phyloP scores from a whole-genome alignment of 2,797 vertebrate species.

The Gallinago stenura region DNA sequence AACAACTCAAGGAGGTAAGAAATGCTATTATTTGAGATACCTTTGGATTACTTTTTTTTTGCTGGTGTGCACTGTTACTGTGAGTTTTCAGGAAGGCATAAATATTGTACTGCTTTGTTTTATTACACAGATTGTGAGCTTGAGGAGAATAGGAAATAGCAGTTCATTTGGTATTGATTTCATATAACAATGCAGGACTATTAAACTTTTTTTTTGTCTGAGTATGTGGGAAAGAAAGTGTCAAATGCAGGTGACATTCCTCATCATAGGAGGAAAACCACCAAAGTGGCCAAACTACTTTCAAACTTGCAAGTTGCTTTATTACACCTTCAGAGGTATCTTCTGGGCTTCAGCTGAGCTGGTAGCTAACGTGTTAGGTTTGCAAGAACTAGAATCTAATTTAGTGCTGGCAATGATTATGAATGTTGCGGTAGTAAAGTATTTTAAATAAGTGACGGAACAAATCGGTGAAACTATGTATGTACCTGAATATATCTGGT shows the following conservation, averaged over 20 bases:
- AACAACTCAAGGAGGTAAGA: constrained; percentile 97
- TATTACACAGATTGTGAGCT: not conserved
- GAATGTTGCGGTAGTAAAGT: not conserved
- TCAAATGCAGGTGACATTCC: not conserved
- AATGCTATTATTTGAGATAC: not conserved
- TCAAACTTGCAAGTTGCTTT: not conserved
- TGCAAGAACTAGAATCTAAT: not conserved
- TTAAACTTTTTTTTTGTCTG: not conserved
- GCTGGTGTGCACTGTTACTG: not conserved
- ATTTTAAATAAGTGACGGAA: not conserved
- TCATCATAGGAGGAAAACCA: not conserved
- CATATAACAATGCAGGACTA: not conserved
- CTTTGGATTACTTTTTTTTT: not conserved
- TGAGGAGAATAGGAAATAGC: not conserved
- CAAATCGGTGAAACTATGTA: not conserved
- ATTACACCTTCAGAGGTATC: not conserved
- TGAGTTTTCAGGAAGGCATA: not conserved
- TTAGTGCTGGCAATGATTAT: not conserved
- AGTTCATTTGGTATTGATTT: not conserved
- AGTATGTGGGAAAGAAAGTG: not conserved
- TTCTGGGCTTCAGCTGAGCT: not conserved
- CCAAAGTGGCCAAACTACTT: not conserved
- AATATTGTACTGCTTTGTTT: not conserved
- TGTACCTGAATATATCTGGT: not conserved
- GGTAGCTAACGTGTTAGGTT: not conserved